Evolutionary conservation across 2,113 vertebrate genomes (phyloP).

Genomic region (Dromiciops gliroides): DNA sequence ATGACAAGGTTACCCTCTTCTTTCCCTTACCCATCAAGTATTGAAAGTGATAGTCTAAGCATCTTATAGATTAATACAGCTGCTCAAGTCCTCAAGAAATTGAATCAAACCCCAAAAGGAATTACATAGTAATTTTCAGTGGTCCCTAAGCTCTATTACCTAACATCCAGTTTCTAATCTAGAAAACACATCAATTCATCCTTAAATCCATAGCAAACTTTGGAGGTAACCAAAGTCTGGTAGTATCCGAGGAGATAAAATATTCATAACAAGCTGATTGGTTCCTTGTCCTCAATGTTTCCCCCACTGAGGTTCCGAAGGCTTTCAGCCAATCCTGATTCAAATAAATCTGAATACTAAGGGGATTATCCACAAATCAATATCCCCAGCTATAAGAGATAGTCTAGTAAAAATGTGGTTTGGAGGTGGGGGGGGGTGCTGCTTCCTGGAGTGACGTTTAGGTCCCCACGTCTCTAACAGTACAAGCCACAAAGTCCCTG

Average conservation of each 20-base stretch:
- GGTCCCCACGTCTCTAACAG: background rate
- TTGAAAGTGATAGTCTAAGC: background rate
- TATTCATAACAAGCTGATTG: background rate
- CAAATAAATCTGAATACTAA: constrained; percentile 5
- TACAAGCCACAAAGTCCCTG: background rate
- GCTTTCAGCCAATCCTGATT: constrained; percentile 17
- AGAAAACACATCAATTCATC: constrained; percentile 19
- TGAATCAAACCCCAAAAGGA: constrained; percentile 3
- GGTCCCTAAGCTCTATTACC: background rate
- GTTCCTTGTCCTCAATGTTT: background rate
- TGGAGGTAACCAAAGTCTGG: constrained; percentile 20
- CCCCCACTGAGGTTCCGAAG: background rate
- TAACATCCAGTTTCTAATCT: constrained; percentile 4
- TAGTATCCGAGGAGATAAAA: background rate
- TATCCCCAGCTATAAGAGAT: background rate
- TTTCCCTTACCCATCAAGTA: constrained; percentile 3
- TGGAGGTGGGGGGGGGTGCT: background rate
- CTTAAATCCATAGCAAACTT: constrained; percentile 2
- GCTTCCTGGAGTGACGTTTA: background rate
- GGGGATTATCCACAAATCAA: background rate
- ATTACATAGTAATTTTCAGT: constrained; percentile 23
- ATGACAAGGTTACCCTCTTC: background rate
- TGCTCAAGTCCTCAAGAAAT: constrained; percentile 33
- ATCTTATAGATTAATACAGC: background rate
- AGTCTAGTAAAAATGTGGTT: background rate